phyloP scores from a whole-genome alignment of 2,797 vertebrate genomes.

The Gallinago solitaria region DNA sequence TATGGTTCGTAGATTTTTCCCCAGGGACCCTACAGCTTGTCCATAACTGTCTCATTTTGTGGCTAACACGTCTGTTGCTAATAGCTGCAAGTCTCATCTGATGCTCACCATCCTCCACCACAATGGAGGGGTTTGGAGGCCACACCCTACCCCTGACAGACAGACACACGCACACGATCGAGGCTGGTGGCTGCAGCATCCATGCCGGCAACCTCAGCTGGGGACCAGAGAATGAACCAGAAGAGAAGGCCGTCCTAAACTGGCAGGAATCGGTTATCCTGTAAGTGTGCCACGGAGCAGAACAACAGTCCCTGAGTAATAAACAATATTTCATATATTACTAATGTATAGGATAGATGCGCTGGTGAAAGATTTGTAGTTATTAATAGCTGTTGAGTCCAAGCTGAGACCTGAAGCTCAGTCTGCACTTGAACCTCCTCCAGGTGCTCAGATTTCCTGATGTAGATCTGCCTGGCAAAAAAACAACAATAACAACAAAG shows the following conservation, averaged over 20 bases:
- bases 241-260: background rate
- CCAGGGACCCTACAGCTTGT: background rate
- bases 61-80: background rate
- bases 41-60: background rate
- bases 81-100: background rate
- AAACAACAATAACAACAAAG: background rate
- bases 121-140: background rate
- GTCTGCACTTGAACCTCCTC: background rate
- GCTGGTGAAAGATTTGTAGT: slow-evolving; percentile 6
- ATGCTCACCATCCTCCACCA: background rate
- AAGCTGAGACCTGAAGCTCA: slow-evolving; percentile 45
- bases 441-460: slow-evolving; percentile 41
- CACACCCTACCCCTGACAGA: background rate
- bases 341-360: background rate
- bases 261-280: background rate
- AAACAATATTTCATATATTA: background rate
- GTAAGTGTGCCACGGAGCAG: rapidly evolving
- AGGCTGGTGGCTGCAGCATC: background rate
- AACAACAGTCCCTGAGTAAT: background rate
- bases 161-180: rapidly evolving
- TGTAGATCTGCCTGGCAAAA: background rate
- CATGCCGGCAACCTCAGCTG: background rate
- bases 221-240: background rate
- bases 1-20: background rate
- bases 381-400: background rate